Evolutionary conservation across 2,888 invertebrate genomes (phyloP), one percentile per base, ranked within the genome.

Genomic region (Drosophila phalerata): DNA sequence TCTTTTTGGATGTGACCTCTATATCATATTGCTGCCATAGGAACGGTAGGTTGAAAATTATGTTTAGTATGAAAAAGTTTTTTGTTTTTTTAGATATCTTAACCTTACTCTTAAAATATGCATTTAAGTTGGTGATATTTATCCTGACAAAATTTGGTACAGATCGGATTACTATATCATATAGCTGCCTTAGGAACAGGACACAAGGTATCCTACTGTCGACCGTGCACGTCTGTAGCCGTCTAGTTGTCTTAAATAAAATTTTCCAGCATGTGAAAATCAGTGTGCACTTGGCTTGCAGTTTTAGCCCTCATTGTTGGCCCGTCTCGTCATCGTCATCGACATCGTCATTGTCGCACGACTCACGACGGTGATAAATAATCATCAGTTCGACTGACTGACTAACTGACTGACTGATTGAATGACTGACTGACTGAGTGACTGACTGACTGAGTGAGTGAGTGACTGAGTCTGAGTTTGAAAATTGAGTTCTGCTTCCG

Each of bases 291-390:
- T 6, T 15, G 40, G 40, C 52, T 42, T 32, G 48, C 30, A 63
- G 56, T 17, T 52, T 17, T 49, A 13, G 55, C 60, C 55, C 60
- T 58, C 52, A 57, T 65, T 72, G 61, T 64, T 67, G 60, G 69
- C 58, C 28, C 57, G 37, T 37, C 47, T 53, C 49, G 77, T 86
- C 78, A 86, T 86, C 88, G 85, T 85, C 85, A 22, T 22, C 22
- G 73, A 71, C 81, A 22, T 77, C 84, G 77, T 88, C 78, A 86
- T 86, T 86, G 86, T 88, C 86, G 88, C 87, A 89, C 85, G 86
- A 86, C 86, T 88, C 88, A 84, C 84, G 87, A 88, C 88, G 86
- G 85, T 89, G 88, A 85, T 85, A 85, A 87, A 85, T 85, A 85
- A 85, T 88, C 88, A 87, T 87, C 82, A 80, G 87, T 72, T 75